Conservation (phyloP, 2,797 vertebrate genomes). For the Gymnoscopelus microlampas region DNA sequence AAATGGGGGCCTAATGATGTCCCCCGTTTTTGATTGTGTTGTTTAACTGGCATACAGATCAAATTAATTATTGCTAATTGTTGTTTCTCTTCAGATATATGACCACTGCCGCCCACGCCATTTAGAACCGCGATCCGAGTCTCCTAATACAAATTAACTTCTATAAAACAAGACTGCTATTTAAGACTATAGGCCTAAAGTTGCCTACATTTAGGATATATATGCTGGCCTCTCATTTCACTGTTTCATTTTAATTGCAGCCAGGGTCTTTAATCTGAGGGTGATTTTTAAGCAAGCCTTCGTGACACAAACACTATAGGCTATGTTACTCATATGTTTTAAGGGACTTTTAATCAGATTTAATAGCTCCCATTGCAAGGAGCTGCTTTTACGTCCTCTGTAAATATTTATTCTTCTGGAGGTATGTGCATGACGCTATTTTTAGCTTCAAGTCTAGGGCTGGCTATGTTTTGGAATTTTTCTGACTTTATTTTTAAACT, state of each 20-base stretch:
- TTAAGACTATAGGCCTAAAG: too few relatives aligned
- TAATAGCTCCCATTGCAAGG: conserved; percentile 75
- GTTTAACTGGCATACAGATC: conserved; percentile 32
- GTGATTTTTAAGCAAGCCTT: conserved; percentile 57
- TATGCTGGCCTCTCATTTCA: conserved; percentile 1
- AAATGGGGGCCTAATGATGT: conserved; percentile 22
- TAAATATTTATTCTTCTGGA: conserved; percentile 79
- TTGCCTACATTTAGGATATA: neutral
- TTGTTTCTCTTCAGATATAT: too few relatives aligned
- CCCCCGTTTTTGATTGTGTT: conserved; percentile 1
- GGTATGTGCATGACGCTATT: conserved; percentile 67
- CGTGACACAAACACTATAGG: conserved; percentile 42
- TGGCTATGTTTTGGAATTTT: conserved; percentile 51
- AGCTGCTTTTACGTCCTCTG: conserved; percentile 76
- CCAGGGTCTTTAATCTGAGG: conserved; percentile 28
- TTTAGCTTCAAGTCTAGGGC: conserved; percentile 68
- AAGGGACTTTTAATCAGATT: conserved; percentile 66
- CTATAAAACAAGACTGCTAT: too few relatives aligned
- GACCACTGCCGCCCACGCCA: too few relatives aligned
- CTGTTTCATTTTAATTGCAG: conserved; percentile 52
- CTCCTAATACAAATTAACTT: too few relatives aligned
- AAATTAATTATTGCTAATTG: too few relatives aligned
- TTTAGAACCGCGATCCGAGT: too few relatives aligned
- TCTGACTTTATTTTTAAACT: conserved; percentile 54
- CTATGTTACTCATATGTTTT: conserved; percentile 23